Conservation (phyloP, 2,888 invertebrate species). For the Yponomeuta malinellus region DNA sequence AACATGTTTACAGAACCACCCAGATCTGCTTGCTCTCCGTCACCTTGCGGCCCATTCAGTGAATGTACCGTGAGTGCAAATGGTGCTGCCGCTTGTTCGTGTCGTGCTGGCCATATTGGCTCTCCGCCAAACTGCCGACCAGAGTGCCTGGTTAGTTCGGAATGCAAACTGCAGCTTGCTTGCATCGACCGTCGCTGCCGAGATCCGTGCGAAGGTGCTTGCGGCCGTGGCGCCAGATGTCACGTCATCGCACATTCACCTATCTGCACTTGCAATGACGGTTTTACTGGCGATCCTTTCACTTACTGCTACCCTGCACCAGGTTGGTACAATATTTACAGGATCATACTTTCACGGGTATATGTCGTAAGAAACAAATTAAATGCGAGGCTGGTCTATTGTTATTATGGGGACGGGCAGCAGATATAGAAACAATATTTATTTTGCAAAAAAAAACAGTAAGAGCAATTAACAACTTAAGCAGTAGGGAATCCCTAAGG, state of each 20-base stretch:
- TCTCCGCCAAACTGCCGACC: slow-evolving; percentile 84
- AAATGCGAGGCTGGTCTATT: neutral
- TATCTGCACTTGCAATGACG: slow-evolving; percentile 81
- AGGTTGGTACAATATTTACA: slow-evolving; percentile 49
- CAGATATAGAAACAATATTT: too few species aligned
- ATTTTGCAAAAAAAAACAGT: too few species aligned
- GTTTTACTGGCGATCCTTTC: slow-evolving; percentile 83
- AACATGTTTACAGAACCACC: slow-evolving; percentile 26
- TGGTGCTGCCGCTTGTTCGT: slow-evolving; percentile 81
- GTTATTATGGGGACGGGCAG: too few species aligned
- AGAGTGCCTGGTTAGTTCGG: slow-evolving; percentile 84
- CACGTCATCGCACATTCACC: slow-evolving; percentile 85
- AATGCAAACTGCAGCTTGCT: slow-evolving; percentile 80
- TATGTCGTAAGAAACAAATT: slow-evolving; percentile 11
- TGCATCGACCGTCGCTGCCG: slow-evolving; percentile 83
- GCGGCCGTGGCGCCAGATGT: slow-evolving; percentile 82
- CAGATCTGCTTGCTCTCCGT: slow-evolving; percentile 79
- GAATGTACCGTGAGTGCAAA: slow-evolving; percentile 71
- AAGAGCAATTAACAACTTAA: too few species aligned
- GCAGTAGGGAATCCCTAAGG: too few species aligned
- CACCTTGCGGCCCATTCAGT: slow-evolving; percentile 87
- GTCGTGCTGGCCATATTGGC: slow-evolving; percentile 83
- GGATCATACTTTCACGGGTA: neutral
- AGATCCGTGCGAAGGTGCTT: slow-evolving; percentile 85
- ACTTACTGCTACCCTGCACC: slow-evolving; percentile 76